Conservation (phyloP, 2,797 vertebrate genomes). For the Sebastes minor region DNA sequence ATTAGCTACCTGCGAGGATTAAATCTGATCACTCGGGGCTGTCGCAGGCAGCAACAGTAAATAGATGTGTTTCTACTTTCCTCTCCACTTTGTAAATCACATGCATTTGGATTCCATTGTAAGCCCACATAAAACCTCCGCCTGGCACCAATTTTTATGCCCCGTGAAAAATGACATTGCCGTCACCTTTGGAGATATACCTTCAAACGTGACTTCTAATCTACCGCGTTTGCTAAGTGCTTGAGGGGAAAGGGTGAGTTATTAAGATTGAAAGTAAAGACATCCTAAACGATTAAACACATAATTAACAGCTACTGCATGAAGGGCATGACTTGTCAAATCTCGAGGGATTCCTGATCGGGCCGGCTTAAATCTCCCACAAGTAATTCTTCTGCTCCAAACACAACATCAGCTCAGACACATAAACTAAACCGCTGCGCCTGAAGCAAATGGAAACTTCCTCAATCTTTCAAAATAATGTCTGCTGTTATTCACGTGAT, state of each 20-base stretch:
- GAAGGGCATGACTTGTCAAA: conserved; percentile 72
- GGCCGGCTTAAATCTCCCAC: conserved; percentile 52
- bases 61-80: conserved; percentile 47
- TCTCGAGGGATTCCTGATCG: conserved; percentile 61
- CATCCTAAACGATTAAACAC: conserved; percentile 74
- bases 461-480: conserved; percentile 24
- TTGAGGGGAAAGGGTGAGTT: conserved; percentile 66
- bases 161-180: conserved; percentile 69
- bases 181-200: conserved; percentile 70
- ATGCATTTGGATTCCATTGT: conserved; percentile 49
- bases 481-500: conserved; percentile 36
- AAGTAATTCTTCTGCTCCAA: conserved; percentile 48
- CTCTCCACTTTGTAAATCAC: conserved; percentile 49
- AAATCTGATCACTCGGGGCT: conserved; percentile 61
- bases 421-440: conserved; percentile 9
- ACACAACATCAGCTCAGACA: conserved; percentile 47
- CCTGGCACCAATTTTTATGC: conserved; percentile 35
- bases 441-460: conserved; percentile 21
- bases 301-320: conserved; percentile 74
- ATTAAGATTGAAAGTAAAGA: conserved; percentile 75
- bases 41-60: conserved; percentile 50
- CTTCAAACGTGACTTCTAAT: conserved; percentile 70
- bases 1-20: conserved; percentile 68
- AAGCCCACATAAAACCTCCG: conserved; percentile 36
- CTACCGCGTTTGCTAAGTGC: conserved; percentile 59